These are phyloP conservation scores for Argyresthia goedartella DNA, from an alignment of 2,888 invertebrate genomes.

Conservation along the genomic window DNA sequence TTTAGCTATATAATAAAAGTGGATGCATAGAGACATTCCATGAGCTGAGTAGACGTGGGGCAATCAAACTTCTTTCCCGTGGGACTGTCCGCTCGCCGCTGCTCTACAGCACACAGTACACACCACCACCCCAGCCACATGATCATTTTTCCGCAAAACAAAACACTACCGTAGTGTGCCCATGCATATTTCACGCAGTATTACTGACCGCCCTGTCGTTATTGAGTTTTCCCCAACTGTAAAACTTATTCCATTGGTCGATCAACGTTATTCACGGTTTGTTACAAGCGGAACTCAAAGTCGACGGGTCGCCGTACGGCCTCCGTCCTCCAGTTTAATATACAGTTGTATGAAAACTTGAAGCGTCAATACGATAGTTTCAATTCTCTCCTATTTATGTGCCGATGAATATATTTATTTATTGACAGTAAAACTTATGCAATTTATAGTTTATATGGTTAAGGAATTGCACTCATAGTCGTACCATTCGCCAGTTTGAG, in stretches of 20 bases:
- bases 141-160: constrained; percentile 60
- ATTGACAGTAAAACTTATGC: not conserved
- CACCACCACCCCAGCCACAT: constrained; percentile 41
- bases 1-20: not conserved
- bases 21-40: not conserved
- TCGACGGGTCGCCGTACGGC: too few species aligned
- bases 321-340: too few species aligned
- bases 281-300: too few species aligned
- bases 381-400: too few species aligned
- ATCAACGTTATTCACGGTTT: not conserved
- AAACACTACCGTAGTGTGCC: constrained; percentile 38
- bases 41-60: constrained; percentile 28
- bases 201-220: constrained; percentile 42
- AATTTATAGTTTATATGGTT: not conserved
- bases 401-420: not conserved
- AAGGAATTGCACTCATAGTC: constrained; percentile 10
- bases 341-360: too few species aligned
- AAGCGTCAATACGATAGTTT: too few species aligned
- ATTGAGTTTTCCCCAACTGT: constrained; percentile 40
- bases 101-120: constrained; percentile 8
- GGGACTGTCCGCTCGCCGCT: constrained; percentile 19
- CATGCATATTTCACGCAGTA: constrained; percentile 60
- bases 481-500: constrained; percentile 11
- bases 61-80: constrained; percentile 64
- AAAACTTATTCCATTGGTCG: constrained; percentile 40